Evolutionary conservation across 2,797 vertebrate species (phyloP), one percentile per base, ranked within the genome.

Genomic region (Phalanger gymnotis): DNA sequence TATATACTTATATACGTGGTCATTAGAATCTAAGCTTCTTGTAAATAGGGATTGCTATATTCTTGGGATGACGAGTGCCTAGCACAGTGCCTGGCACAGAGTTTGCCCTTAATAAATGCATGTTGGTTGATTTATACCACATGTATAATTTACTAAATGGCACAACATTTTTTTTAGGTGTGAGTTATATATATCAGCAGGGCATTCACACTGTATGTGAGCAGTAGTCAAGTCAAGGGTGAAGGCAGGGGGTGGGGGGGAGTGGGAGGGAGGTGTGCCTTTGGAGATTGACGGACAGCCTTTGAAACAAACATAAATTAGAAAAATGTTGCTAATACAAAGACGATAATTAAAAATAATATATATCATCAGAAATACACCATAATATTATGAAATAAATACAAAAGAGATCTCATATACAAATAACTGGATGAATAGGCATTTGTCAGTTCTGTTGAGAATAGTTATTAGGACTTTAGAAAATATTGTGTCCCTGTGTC

Each of bases 321-420:
- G 94, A 54, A 57, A 0, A 81, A 51, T 54, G 9, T 91, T 53
- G 96, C 12, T 57, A 89, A 94, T 61, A 92, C 0, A 54, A 89
- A 95, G 25, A 92, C 5, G 40, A 57, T 94, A 91, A 92, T 54
- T 31, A 96, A 95, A 97, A 91, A 91, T 0, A 92, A 14, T 31
- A 56, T 6, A 27, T 10, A 14, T 5, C 92, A 91, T 53, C 90
- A 81, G 66, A 66, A 61, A 96, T 57, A 22, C 55, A n/a, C 61
- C 25, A 5, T 31, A 30, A 55, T 34, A 30, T 34, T 57, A 96
- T 27, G 94, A 92, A 31, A 40, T 90, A 90, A 90, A 56, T 92
- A 95, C 90, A 92, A 94, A 95, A 95, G 3, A 4, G 4, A 90
- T 56, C 90, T 87, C 92, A 57, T 3, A 87, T 0, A n/a, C 1